Evolutionary conservation across 2,113 vertebrate species (phyloP), one percentile per base, ranked within the genome.

Genomic region (Prionailurus bengalensis): DNA sequence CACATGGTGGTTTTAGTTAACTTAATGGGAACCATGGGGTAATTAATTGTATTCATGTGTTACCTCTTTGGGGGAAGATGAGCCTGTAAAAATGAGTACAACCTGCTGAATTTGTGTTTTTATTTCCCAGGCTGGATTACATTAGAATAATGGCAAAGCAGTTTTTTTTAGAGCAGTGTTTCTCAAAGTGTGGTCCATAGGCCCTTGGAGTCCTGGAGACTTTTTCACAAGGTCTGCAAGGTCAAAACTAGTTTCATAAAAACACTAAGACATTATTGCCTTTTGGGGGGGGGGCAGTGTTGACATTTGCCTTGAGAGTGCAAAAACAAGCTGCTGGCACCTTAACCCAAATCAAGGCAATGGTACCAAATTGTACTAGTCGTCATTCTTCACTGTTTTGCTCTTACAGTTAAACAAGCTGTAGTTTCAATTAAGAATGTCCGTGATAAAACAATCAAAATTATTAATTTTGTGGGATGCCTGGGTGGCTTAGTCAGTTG

Each of bases 181-280:
- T 95, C 82, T 96, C 82, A 73, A 93, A 95, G 58, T 94, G 25
- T 93, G 36, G 5, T 68, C 55, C 39, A 70, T 33, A 78, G 29
- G 36, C 15, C 4, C 31, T 68, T 45, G 71, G 21, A 48, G 31
- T 58, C 39, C 53, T 66, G 15, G 66, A 42, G 17, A 94, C 61
- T 7, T 33, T 90, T 94, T 55, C 63, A 80, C 27, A 93, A 87
- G 51, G 33, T 74, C 71, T 84, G 4, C 16, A 70, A 83, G 48
- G 48, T 51, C 29, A 90, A 88, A 92, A 87, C 7, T 84, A 25
- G 4, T 94, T 94, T 92, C 31, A 36, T 74, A 91, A 91, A 66
- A 73, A 42, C 23, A 36, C 2, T 81, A 71, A 29, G 3, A 86
- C 45, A 3, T 58, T 58, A 76, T 86, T 78, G 36, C 25, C 25